These are phyloP conservation scores for Anabas testudineus DNA, from an alignment of 2,797 vertebrate genomes.

Conservation along the genomic window DNA sequence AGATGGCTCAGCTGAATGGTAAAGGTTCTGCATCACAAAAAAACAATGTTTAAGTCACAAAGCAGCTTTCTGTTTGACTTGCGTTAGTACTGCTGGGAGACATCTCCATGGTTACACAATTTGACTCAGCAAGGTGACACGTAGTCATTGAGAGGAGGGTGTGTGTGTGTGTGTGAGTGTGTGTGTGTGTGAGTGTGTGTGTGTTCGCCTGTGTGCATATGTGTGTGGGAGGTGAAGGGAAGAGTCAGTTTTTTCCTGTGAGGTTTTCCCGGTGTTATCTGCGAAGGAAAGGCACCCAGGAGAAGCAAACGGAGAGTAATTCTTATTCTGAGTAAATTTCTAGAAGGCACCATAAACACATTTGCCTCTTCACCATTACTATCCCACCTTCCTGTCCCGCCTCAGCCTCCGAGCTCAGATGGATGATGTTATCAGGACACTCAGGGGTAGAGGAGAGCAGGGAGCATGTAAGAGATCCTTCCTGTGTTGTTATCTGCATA, in stretches of 20 bases:
- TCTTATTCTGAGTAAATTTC: slow-evolving; percentile 56
- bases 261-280: slow-evolving; percentile 62
- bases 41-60: slow-evolving; percentile 51
- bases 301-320: slow-evolving; percentile 57
- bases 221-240: slow-evolving; percentile 50
- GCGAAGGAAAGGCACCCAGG: slow-evolving; percentile 47
- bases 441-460: slow-evolving; percentile 39
- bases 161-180: slow-evolving; percentile 1
- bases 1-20: slow-evolving; percentile 39
- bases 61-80: slow-evolving; percentile 51
- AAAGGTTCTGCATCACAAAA: slow-evolving; percentile 40
- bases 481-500: slow-evolving; percentile 64
- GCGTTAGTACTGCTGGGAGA: slow-evolving; percentile 50
- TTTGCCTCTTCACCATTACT: neutral
- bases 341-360: slow-evolving; percentile 40
- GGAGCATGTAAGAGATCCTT: slow-evolving; percentile 64
- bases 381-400: slow-evolving; percentile 29
- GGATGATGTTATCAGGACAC: slow-evolving; percentile 71
- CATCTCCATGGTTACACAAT: slow-evolving; percentile 75
- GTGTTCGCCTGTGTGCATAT: slow-evolving; percentile 24
- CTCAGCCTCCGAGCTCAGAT: slow-evolving; percentile 54
- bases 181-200: slow-evolving; percentile 14
- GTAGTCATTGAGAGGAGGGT: slow-evolving; percentile 61
- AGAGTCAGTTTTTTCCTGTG: slow-evolving; percentile 45
- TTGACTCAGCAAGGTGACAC: slow-evolving; percentile 71